phyloP scores from a whole-genome alignment of 2,113 vertebrate species.

The Menura novaehollandiae region DNA sequence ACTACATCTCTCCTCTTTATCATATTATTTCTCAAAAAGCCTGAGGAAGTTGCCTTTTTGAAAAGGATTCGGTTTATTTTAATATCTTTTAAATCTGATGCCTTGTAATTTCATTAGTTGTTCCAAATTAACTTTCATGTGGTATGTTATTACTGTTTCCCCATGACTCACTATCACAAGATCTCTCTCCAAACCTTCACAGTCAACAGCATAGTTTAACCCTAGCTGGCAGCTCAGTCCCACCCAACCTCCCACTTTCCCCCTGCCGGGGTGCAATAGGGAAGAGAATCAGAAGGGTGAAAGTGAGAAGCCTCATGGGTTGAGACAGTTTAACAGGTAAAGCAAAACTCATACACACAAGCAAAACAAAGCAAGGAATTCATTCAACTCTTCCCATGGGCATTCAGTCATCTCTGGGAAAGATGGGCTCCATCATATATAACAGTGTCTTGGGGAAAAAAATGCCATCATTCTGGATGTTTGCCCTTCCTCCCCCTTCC shows the following conservation, averaged over 20 bases:
- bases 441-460: background rate
- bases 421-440: accelerated
- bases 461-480: accelerated
- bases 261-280: too few species aligned
- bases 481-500: background rate
- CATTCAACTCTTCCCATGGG: accelerated
- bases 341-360: accelerated
- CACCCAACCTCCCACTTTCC: accelerated
- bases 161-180: background rate
- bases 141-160: background rate
- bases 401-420: background rate
- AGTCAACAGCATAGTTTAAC: background rate
- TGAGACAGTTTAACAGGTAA: background rate
- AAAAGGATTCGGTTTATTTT: background rate
- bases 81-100: background rate
- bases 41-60: background rate
- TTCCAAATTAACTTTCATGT: background rate
- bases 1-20: background rate
- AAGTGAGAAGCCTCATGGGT: background rate
- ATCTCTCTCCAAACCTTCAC: background rate
- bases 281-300: background rate
- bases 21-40: background rate
- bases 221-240: background rate
- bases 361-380: background rate
- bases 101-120: background rate